Evolutionary conservation across 2,888 invertebrate species (phyloP).

Genomic region (Schrankia costaestrigalis): DNA sequence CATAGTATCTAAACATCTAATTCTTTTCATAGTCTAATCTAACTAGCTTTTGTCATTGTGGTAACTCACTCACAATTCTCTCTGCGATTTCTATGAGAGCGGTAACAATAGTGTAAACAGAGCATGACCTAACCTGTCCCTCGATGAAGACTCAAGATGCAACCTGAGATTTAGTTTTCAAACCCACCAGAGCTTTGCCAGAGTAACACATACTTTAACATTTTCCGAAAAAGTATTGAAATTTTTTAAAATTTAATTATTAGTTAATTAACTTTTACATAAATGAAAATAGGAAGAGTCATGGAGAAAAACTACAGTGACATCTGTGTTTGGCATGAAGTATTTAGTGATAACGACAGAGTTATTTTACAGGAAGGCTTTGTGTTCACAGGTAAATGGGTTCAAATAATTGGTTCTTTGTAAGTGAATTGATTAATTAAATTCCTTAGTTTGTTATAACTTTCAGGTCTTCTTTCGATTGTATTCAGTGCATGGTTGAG

Average conservation of each 20-base stretch:
- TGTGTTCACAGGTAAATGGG: slow-evolving; percentile 45
- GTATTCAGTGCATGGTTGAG: slow-evolving; percentile 45
- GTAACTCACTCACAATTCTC: slow-evolving; percentile 6
- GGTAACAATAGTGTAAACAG: slow-evolving; percentile 41
- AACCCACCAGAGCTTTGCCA: slow-evolving; percentile 9
- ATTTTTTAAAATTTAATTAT: background rate
- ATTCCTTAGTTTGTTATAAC: background rate
- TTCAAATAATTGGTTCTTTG: too few species aligned
- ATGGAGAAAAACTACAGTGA: slow-evolving; percentile 6
- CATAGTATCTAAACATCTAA: slow-evolving; percentile 12
- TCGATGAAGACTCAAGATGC: slow-evolving; percentile 29
- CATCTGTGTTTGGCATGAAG: slow-evolving; percentile 43
- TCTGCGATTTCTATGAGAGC: slow-evolving; percentile 9
- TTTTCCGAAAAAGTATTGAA: background rate
- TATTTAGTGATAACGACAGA: slow-evolving; percentile 43
- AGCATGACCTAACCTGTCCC: slow-evolving; percentile 49
- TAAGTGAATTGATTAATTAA: too few species aligned
- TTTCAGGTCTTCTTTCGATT: slow-evolving; percentile 50
- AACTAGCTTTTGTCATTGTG: background rate
- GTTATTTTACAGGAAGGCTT: slow-evolving; percentile 38
- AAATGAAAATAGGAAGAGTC: slow-evolving; percentile 12
- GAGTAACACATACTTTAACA: slow-evolving; percentile 13
- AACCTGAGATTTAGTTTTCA: slow-evolving; percentile 40
- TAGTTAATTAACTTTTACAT: background rate
- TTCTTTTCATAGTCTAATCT: slow-evolving; percentile 3